Evolutionary conservation across 2,888 invertebrate genomes (phyloP).

Genomic region (Rambutsinella grinnellia): DNA sequence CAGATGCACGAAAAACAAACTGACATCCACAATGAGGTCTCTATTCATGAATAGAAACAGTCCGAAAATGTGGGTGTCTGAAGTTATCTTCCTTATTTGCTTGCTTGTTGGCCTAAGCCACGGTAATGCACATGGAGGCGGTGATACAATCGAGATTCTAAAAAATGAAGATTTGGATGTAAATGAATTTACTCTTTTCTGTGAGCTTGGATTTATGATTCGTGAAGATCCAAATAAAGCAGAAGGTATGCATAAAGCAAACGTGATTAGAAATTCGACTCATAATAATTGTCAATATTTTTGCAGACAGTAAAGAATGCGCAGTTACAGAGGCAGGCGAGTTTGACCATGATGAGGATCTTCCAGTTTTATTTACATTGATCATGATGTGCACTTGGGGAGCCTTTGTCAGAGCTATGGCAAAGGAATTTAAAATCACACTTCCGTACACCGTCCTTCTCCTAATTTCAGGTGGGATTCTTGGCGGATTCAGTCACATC

Average conservation of each 20-base stretch:
- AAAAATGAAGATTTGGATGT: slow-evolving; percentile 22
- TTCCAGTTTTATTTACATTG: slow-evolving; percentile 53
- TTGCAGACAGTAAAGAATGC: slow-evolving; percentile 24
- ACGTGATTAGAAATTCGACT: background rate
- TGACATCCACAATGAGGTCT: too few relatives aligned
- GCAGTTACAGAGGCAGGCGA: slow-evolving; percentile 24
- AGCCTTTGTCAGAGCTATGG: slow-evolving; percentile 51
- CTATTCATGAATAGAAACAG: too few relatives aligned
- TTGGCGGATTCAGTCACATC: slow-evolving; percentile 49
- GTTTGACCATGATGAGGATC: slow-evolving; percentile 43
- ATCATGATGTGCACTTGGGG: slow-evolving; percentile 57
- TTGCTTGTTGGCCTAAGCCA: too few relatives aligned
- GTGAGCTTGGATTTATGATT: slow-evolving; percentile 22
- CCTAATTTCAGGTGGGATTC: slow-evolving; percentile 55
- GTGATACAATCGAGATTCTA: too few relatives aligned
- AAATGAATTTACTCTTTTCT: slow-evolving; percentile 17
- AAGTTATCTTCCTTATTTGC: too few relatives aligned
- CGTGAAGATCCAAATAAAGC: slow-evolving; percentile 9
- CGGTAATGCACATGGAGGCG: too few relatives aligned
- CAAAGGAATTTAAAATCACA: slow-evolving; percentile 23
- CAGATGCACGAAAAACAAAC: too few relatives aligned
- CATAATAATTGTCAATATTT: too few relatives aligned
- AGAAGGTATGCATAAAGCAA: background rate
- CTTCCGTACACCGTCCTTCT: slow-evolving; percentile 62
- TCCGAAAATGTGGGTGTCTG: too few relatives aligned